Percentiles rank a stretch among this genome's conserved stretches.
phyloP scores from a whole-genome alignment of 2,888 invertebrate species.

The Bombylius major region DNA sequence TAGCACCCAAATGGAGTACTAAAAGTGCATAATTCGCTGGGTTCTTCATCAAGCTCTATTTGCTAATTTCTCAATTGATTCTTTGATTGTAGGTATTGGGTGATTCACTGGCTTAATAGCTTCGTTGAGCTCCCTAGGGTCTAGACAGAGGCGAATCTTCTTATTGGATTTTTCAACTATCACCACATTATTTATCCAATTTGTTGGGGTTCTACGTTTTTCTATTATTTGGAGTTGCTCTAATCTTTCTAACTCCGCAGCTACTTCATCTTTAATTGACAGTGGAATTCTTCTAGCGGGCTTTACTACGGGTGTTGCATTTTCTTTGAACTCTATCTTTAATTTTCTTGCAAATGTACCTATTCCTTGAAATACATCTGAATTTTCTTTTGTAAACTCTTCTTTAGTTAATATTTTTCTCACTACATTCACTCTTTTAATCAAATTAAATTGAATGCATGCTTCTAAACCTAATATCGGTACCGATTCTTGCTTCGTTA shows the following conservation, averaged over 20 bases:
- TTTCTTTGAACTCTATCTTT: constrained; percentile 1
- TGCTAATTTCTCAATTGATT: constrained; percentile 12
- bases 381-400: neutral
- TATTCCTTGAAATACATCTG: neutral
- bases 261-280: neutral
- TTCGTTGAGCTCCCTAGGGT: constrained; percentile 18
- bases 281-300: neutral
- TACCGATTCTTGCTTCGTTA: neutral
- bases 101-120: constrained; percentile 14
- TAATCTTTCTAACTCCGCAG: neutral
- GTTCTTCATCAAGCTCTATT: constrained; percentile 17
- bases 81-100: constrained; percentile 17
- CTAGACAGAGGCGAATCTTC: constrained; percentile 19
- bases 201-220: constrained; percentile 9
- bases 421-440: neutral
- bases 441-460: neutral
- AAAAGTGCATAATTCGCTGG: constrained; percentile 22
- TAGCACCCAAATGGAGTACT: constrained; percentile 11
- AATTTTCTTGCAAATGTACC: neutral
- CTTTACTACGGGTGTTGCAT: neutral
- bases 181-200: constrained; percentile 13
- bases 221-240: constrained; percentile 3
- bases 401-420: too few relatives aligned
- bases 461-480: constrained; percentile 3
- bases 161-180: constrained; percentile 19